Percentiles rank a stretch among this genome's conserved stretches.
phyloP scores from a whole-genome alignment of 2,797 vertebrate species.

The Notoglanidium macrostoma region DNA sequence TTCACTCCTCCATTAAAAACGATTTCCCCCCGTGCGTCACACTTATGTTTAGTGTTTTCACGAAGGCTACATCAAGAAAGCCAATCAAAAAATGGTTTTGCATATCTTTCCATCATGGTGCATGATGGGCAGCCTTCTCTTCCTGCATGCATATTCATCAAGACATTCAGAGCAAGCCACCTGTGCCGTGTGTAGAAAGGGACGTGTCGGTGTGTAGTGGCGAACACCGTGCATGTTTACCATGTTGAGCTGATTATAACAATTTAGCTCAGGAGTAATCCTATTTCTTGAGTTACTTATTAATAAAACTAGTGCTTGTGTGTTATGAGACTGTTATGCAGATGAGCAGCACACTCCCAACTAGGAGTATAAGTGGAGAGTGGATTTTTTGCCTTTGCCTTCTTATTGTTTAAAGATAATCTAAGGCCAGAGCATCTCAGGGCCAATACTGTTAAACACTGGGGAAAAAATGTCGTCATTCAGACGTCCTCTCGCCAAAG shows the following conservation, averaged over 20 bases:
- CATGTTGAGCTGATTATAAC: neutral
- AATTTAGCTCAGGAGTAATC: neutral
- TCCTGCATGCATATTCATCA: neutral
- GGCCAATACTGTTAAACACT: conserved; percentile 13
- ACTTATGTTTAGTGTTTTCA: neutral
- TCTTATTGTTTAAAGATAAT: neutral
- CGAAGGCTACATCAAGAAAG: neutral
- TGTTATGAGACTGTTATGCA: neutral
- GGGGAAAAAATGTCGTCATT: conserved; percentile 44
- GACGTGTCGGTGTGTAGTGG: too few species aligned
- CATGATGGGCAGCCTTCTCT: neutral
- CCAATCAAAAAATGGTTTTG: neutral
- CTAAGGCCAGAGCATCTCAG: neutral
- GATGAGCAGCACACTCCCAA: conserved; percentile 1
- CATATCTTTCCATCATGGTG: too few species aligned
- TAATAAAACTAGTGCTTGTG: neutral
- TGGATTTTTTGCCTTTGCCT: conserved; percentile 4
- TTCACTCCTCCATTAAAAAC: neutral
- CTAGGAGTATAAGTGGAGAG: conserved; percentile 17
- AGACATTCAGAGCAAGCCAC: neutral
- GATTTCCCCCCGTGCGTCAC: neutral
- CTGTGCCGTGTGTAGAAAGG: neutral
- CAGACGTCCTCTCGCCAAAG: conserved; percentile 41
- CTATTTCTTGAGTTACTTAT: neutral
- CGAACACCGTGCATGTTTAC: neutral